Conservation (phyloP, 1,140 invertebrate genomes). For the Globodera ellingtonae region DNA sequence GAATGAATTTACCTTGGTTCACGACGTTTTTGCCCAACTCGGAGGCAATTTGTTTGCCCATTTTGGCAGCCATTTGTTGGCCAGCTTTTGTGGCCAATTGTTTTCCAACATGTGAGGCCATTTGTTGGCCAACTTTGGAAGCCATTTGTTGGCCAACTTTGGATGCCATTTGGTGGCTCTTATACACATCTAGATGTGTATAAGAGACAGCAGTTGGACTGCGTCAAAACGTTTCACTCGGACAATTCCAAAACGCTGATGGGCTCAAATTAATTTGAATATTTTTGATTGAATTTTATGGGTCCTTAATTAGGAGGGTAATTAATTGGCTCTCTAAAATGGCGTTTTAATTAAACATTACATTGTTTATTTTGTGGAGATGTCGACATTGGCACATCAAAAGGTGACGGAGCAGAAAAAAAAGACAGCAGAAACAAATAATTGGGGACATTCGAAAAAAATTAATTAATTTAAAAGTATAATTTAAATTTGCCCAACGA, state of each 20-base stretch:
- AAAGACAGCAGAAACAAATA: neutral
- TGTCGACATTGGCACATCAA: neutral
- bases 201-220: neutral
- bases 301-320: no score
- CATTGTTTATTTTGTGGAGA: neutral
- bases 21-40: neutral
- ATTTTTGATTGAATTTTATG: neutral
- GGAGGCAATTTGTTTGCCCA: neutral
- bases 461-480: neutral
- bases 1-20: neutral
- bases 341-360: neutral
- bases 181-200: no score
- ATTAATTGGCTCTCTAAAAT: no score
- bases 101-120: neutral
- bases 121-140: neutral
- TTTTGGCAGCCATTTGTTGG: neutral
- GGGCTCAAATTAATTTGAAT: no score
- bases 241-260: neutral
- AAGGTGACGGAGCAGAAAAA: neutral
- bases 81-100: neutral
- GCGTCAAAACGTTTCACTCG: neutral
- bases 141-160: neutral
- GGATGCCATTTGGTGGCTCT: neutral
- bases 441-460: neutral
- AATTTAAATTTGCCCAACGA: neutral